Base-by-base conservation (phyloP, 2,797 vertebrate species). In the Capromys pilorides region DNA sequence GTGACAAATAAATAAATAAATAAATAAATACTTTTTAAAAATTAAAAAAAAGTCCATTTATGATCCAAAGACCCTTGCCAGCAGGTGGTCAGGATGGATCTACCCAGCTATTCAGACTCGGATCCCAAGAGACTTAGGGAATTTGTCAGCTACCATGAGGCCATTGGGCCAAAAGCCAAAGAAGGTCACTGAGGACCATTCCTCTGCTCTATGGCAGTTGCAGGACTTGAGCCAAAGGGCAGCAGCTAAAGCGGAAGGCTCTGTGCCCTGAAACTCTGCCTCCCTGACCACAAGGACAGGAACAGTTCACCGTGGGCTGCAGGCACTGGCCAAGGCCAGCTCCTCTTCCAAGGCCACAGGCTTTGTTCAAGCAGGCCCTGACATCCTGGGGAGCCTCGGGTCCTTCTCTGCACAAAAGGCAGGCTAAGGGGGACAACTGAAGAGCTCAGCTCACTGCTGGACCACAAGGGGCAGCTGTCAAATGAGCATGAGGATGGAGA, bases 251-350 rank as follows among this genome's bases (percentile, higher is more conserved):
- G 75, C n/a, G 31, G 9, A 45, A 41, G 8, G 9, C 31, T 41
- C 0, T 16, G 9, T 4, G 13, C 3, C 57, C 1, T 8, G 28
- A n/a, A 36, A 16, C 14, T 28, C 71, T 39, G 2, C 28, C 21
- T 14, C 8, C 9, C 10, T 26, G 71, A 28, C 8, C 14, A 18
- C 62, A 61, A 36, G 24, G 2, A 16, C 2, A 0, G 61, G 14
- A 31, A 22, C 6, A 8, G 1, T 3, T 0, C n/a, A 18, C 16
- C 7, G 1, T 2, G 16, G 2, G 26, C 10, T 1, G 62, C 33
- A 4, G 39, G 71, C 22, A 5, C 5, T 0, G 67, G 67, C 9
- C 41, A 18, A 45, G 75, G n/a, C 31, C 26, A 31, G 10, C 41
- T 0, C 28, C 39, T 26, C 31, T 61, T 51, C 22, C 0, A 9